Evolutionary conservation across 2,113 vertebrate species (phyloP).

Genomic region (Plecotus auritus): DNA sequence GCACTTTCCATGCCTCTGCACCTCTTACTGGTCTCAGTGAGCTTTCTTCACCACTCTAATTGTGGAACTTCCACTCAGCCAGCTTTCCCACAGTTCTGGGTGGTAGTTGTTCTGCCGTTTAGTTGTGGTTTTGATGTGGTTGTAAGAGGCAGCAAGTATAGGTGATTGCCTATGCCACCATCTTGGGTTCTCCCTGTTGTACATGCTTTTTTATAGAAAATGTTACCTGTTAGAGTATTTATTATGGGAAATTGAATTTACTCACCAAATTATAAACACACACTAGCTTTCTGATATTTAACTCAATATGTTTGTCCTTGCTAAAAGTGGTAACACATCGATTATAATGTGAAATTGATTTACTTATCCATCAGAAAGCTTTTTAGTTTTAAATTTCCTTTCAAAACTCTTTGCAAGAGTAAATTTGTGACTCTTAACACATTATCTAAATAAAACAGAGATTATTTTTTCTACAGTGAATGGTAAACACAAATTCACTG

Average conservation of each 20-base stretch:
- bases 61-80: too few relatives aligned
- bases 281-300: neutral
- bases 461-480: neutral
- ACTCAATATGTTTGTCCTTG: neutral
- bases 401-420: neutral
- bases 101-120: too few relatives aligned
- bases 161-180: too few relatives aligned
- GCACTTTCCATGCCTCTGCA: too few relatives aligned
- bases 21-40: too few relatives aligned
- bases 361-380: neutral
- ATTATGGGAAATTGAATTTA: neutral
- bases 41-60: too few relatives aligned
- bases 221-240: neutral
- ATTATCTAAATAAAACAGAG: neutral
- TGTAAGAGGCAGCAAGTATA: too few relatives aligned
- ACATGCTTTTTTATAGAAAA: neutral
- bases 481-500: neutral
- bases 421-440: neutral
- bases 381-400: neutral
- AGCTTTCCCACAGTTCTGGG: too few relatives aligned
- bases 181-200: too few relatives aligned
- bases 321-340: neutral
- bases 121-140: too few relatives aligned
- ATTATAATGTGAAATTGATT: neutral
- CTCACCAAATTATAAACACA: neutral